A percentile compares a stretch with the other conserved stretches of the same genome.
These are phyloP conservation scores for Stichodactyla mertensii DNA, from an alignment of 64 coral and sea anemone genomes.

Conservation along the genomic window DNA sequence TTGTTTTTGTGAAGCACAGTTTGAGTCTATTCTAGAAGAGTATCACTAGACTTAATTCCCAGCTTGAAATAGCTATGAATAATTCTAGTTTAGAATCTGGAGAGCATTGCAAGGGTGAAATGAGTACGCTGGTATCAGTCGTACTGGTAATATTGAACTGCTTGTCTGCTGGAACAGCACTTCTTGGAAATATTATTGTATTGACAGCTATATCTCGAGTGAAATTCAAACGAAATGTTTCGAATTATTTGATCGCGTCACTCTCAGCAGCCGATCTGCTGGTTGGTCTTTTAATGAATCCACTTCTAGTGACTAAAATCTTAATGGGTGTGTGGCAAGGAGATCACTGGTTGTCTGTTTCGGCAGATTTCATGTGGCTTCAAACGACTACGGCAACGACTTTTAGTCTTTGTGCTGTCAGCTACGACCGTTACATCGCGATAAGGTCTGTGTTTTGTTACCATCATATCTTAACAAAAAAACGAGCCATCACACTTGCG, in stretches of 20 bases:
- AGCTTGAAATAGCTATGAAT: not conserved
- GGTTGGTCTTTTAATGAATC: conserved; percentile 62
- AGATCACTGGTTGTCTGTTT: conserved; percentile 35
- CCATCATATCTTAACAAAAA: conserved; percentile 10
- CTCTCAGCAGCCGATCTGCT: conserved; percentile 54
- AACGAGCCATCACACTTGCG: conserved; percentile 4
- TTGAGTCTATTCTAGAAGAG: no score
- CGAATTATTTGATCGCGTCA: conserved; percentile 65
- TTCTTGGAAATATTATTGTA: conserved; percentile 49
- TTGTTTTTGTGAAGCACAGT: no score
- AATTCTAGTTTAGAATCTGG: not conserved
- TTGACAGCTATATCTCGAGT: conserved; percentile 56
- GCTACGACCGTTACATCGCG: conserved; percentile 40
- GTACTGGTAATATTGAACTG: conserved; percentile 28
- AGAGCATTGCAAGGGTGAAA: not conserved
- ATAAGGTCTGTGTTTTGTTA: conserved; percentile 32
- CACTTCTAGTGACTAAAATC: conserved; percentile 50
- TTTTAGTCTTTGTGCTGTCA: conserved; percentile 51
- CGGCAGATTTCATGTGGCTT: conserved; percentile 54
- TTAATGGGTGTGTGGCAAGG: conserved; percentile 37
- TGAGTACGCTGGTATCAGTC: not conserved
- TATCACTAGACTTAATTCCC: no score
- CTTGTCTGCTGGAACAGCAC: conserved; percentile 13
- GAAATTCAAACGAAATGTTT: conserved; percentile 31
- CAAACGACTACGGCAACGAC: conserved; percentile 45